Base-by-base conservation (phyloP, 1,140 invertebrate species). In the Holcopasites calliopsidis region DNA sequence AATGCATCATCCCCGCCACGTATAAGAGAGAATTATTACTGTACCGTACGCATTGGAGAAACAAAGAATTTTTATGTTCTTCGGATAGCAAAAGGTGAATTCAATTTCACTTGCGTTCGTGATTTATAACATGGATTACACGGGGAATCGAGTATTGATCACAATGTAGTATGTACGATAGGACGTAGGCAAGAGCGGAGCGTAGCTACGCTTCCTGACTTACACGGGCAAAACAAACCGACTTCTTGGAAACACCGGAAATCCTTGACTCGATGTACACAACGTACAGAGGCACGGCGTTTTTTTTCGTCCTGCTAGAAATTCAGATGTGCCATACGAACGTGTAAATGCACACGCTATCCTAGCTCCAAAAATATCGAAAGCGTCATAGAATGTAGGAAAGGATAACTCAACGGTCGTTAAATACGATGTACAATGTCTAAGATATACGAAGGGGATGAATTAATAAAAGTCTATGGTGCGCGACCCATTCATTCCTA, bases 401-500 rank as follows among this genome's bases (percentile, higher is more conserved):
- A n/a, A n/a, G n/a, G n/a, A n/a, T n/a, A n/a, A n/a, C n/a, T n/a
- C n/a, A n/a, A n/a, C n/a, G n/a, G n/a, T n/a, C n/a, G n/a, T n/a
- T n/a, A n/a, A n/a, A n/a, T n/a, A n/a, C n/a, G n/a, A n/a, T n/a
- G n/a, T n/a, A n/a, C n/a, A n/a, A n/a, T n/a, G n/a, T 1, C 3
- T 6, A 58, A 16, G 21, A 23, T 6, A 50, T 10, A 26, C 7
- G 1, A 7, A 40, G n/a, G 33, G 38, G 6, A 21, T 2, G 61
- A n/a, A 6, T 7, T 13, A 31, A 38, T 4, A 18, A 26, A 57
- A 35, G 26, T 21, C 10, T n/a, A 68, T 16, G 23, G 42, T 47
- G 21, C 52, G 33, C 62, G n/a, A 58, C 60, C n/a, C 54, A 50
- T 66, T 75, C 54, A 69, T 69, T 50, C 26, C 26, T 57, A 75